phyloP scores from a whole-genome alignment of 2,888 invertebrate species.

The Plagodis dolabraria region DNA sequence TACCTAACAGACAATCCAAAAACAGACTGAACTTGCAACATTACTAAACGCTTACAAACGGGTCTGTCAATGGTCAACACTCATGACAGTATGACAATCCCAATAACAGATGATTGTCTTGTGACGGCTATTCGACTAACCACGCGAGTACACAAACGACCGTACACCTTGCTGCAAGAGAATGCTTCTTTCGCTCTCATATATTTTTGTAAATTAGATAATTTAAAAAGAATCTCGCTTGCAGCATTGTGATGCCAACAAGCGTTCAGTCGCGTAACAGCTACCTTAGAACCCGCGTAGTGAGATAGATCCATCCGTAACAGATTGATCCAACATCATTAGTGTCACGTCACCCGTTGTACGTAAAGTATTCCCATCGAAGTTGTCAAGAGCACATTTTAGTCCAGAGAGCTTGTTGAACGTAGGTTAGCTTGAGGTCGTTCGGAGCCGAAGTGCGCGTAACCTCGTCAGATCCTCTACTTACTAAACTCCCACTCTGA shows the following conservation, averaged over 20 bases:
- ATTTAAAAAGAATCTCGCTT: constrained; percentile 50
- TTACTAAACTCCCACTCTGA: constrained; percentile 64
- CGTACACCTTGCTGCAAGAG: constrained; percentile 78
- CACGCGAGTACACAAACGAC: constrained; percentile 81
- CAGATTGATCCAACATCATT: constrained; percentile 77
- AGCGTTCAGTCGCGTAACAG: constrained; percentile 81
- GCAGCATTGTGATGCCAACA: constrained; percentile 78
- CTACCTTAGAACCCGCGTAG: constrained; percentile 82
- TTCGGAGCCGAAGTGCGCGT: constrained; percentile 72
- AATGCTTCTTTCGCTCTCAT: constrained; percentile 21
- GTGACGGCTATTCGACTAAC: constrained; percentile 81
- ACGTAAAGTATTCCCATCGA: constrained; percentile 74
- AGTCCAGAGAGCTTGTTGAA: constrained; percentile 80
- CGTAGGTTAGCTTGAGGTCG: constrained; percentile 80
- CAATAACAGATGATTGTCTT: constrained; percentile 73
- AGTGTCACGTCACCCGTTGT: constrained; percentile 78
- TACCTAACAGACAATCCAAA: constrained; percentile 82
- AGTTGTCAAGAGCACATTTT: constrained; percentile 76
- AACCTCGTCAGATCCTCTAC: constrained; percentile 69
- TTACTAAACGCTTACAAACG: constrained; percentile 82
- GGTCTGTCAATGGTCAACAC: constrained; percentile 79
- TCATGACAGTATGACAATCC: constrained; percentile 77
- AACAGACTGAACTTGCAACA: constrained; percentile 84
- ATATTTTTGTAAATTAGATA: constrained; percentile 15
- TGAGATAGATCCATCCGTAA: constrained; percentile 77